Base-by-base conservation (phyloP, 2,797 vertebrate species). In the Selene dorsalis region DNA sequence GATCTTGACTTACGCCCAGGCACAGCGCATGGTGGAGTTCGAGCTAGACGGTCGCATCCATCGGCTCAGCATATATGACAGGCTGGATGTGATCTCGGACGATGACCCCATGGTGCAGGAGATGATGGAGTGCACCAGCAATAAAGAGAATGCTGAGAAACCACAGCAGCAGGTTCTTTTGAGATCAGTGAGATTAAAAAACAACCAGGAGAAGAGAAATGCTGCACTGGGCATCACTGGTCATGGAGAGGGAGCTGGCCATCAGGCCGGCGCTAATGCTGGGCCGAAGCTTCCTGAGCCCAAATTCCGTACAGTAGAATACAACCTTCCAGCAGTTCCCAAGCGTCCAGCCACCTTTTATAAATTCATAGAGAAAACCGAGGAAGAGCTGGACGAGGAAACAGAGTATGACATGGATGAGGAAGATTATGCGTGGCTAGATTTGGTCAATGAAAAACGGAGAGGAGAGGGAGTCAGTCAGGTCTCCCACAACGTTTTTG, bases 381-480 rank as follows among this genome's bases (percentile, higher is more conserved):
- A 96, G 0, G 97, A 99, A 93, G 97, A 99, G 92, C 95, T 99
- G 32, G 97, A 99, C 55, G 95, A 97, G 0, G 97, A 99, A 89
- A 98, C 98, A 0, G 98, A 99, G 75, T 99, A 99, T 2, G 98
- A 99, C 92, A 98, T 99, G 98, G 98, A 99, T 2, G 97, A 99
- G 90, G 98, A 99, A 84, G 98, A 99, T 88, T 98, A 97, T 0
- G 96, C 97, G 0, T 99, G 98, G 98, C 91, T 99, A 85, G 97
- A 99, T 85, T 93, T 99, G 62, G 95, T 99, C 75, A 99, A 99
- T 0, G 96, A 99, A 80, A 97, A 96, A 82, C 94, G 97, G 16
- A 94, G 92, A 72, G 94, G 94, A 0, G 98, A 99, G 75, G 97
- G 97, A 0, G 93, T 97, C 67, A 96, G 97, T 6, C 96, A 96